Base-by-base conservation (phyloP, 2,113 vertebrate genomes). In the Leptodactylus fuscus region DNA sequence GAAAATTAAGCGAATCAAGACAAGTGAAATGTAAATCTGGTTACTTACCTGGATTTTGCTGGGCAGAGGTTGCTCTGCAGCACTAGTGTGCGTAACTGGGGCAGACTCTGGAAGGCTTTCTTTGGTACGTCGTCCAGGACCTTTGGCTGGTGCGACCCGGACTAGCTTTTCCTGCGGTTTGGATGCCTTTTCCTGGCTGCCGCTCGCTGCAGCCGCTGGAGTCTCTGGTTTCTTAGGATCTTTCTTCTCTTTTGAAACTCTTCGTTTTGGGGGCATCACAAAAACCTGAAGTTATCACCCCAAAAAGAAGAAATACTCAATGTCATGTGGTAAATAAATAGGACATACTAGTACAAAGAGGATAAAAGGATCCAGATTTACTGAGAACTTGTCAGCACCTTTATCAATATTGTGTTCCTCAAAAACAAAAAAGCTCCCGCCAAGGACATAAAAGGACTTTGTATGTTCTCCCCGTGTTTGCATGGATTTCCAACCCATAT, bases 211-310 rank as follows among this genome's bases (percentile, higher is more conserved):
- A 58, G 83, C 60, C 11, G 51, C n/a, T 22, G 48, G 9, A 16
- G 24, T 71, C 9, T 85, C 83, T 58, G 62, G 49, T 5, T 85
- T 85, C 49, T 85, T 85, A 13, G 32, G 76, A 85, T 80, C 83
- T 80, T 85, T 85, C 67, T 85, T 85, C 65, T 85, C 83, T 80
- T 85, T 85, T 9, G 74, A 51, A 71, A 80, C 65, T 85, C 24
- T 85, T 41, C 65, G 38, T 85, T 85, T 85, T 29, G 83, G 83
- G 83, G 83, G 83, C 83, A 85, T 85, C 83, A 85, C 83, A 85
- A 85, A 71, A 85, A 58, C 76, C 83, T 80, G 29, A 2, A n/a
- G 22, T 55, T 69, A 29, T 77, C 12, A 48, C 22, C n/a, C 36
- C 78, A 27, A 36, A 83, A 51, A 51, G 0, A 74, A 49, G 10